Base-by-base conservation (phyloP, 2,888 invertebrate genomes). In the Drosophila flavopinicola region DNA sequence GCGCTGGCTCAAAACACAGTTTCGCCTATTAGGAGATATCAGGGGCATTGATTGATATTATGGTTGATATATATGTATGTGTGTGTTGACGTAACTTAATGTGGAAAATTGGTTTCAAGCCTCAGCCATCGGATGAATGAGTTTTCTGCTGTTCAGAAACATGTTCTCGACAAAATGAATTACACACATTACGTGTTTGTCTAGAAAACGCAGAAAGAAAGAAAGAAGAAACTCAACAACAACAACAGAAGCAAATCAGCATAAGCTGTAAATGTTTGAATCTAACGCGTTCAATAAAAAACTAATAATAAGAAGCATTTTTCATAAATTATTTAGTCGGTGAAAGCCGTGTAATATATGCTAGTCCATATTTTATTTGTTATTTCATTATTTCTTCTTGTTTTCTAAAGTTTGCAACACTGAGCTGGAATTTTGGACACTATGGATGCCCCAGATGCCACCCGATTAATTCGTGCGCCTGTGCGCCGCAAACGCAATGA, bases 401-500 rank as follows among this genome's bases (percentile, higher is more conserved):
- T 24, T 37, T 32, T 25, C 23, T 3, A 48, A 29, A 51, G 17
- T 45, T 66, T 13, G 35, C 11, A 47, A 60, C 11, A 52, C 24
- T 29, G 51, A 11, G 6, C n/a, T 27, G 25, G 25, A 25, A 5
- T n/a, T n/a, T 54, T 25, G 29, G 11, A 41, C 52, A 71, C 17
- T 33, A 89, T 89, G 89, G 89, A 89, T 74, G 73, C 82, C 45
- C 74, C 77, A 70, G 90, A 89, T 84, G 84, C 65, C 45, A 72
- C 74, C 83, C 94, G 95, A 88, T 93, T 96, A 42, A 93, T 96
- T 66, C 93, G 96, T 72, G 95, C 95, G 82, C 96, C 96, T 23
- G 94, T 94, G 29, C 91, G 96, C 80, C 96, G 96, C 88, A 93
- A 96, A 88, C 96, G 96, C 75, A 95, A 95, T 90, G 94, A 94